phyloP scores from a whole-genome alignment of 2,797 vertebrate species.

The Syncerus caffer region DNA sequence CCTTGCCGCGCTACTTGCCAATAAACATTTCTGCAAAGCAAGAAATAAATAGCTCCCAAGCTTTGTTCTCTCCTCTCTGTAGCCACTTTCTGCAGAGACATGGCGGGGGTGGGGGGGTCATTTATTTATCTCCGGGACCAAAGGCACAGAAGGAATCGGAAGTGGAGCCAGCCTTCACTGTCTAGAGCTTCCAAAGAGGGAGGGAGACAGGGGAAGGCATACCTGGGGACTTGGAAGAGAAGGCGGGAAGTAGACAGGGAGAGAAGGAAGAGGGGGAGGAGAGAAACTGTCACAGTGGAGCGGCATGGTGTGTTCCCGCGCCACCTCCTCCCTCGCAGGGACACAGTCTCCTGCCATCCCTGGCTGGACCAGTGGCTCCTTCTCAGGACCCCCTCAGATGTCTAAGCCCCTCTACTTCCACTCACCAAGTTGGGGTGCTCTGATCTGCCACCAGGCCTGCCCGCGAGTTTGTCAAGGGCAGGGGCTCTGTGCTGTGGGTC shows the following conservation, averaged over 20 bases:
- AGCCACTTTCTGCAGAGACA: constrained; percentile 12
- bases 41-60: constrained; percentile 54
- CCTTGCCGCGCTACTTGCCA: constrained; percentile 74
- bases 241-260: neutral
- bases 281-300: accelerated
- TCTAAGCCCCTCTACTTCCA: neutral
- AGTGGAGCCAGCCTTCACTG: neutral
- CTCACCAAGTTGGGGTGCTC: neutral
- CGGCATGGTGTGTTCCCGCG: accelerated
- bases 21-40: constrained; percentile 77
- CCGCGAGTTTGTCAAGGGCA: neutral
- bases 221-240: neutral
- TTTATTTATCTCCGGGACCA: constrained; percentile 18
- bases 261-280: no score
- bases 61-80: constrained; percentile 51
- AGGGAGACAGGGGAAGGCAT: no score
- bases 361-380: neutral
- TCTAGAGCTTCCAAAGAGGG: neutral
- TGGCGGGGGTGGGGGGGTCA: neutral
- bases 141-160: neutral
- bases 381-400: neutral
- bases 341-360: neutral
- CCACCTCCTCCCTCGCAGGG: neutral
- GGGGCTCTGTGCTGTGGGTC: no score
- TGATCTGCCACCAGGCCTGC: neutral